Conservation (phyloP, 2,888 invertebrate genomes). For the Flexamia atlantica region DNA sequence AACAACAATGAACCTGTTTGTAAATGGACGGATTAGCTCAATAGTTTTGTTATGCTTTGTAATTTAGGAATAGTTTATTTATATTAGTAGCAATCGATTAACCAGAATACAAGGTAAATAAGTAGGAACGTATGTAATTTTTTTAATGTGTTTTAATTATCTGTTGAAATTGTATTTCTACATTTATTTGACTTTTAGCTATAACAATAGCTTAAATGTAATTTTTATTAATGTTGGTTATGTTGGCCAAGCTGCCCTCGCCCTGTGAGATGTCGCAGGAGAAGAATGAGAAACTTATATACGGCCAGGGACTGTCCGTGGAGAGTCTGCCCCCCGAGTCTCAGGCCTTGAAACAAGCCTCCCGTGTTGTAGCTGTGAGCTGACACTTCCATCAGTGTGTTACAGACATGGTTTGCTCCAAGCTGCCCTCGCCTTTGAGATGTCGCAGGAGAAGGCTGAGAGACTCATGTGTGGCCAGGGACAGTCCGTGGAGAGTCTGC, state of each 20-base stretch:
- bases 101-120: too few species aligned
- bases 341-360: conserved; percentile 83
- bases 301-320: conserved; percentile 83
- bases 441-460: conserved; percentile 88
- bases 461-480: conserved; percentile 88
- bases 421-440: conserved; percentile 90
- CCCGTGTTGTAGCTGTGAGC: conserved; percentile 81
- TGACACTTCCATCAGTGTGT: conserved; percentile 79
- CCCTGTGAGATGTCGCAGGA: conserved; percentile 86
- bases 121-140: too few species aligned
- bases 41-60: too few species aligned
- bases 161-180: too few species aligned
- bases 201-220: too few species aligned
- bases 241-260: conserved; percentile 89
- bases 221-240: too few species aligned
- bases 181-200: too few species aligned
- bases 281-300: conserved; percentile 90
- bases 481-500: conserved; percentile 82
- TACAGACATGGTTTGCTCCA: conserved; percentile 85
- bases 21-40: too few species aligned
- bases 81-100: too few species aligned
- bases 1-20: too few species aligned
- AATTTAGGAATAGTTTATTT: too few species aligned
- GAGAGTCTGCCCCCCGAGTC: conserved; percentile 83
- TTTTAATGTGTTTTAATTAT: too few species aligned